phyloP scores from a whole-genome alignment of 2,797 vertebrate species.

The Diplodus puntazzo region DNA sequence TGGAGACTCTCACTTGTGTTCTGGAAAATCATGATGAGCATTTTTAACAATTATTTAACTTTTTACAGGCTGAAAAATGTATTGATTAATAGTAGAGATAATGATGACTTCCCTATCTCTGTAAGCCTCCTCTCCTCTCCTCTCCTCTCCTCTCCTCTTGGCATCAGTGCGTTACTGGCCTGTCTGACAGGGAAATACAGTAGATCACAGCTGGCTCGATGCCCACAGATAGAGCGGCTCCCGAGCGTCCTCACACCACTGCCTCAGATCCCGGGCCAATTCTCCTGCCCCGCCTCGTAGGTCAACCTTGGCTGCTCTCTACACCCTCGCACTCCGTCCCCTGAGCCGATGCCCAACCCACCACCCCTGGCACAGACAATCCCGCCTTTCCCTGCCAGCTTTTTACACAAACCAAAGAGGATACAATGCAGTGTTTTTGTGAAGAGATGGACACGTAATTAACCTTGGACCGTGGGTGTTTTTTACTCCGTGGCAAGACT shows the following conservation, averaged over 20 bases:
- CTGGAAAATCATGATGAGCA: no score
- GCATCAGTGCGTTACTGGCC: conserved; percentile 40
- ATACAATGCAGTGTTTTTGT: conserved; percentile 61
- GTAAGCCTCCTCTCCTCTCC: not conserved
- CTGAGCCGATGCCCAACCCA: conserved; percentile 62
- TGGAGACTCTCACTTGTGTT: no score
- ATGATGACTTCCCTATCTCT: conserved; percentile 5
- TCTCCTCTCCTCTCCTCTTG: conserved; percentile 32
- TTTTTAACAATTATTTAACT: no score
- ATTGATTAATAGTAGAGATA: no score
- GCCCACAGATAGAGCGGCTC: conserved; percentile 71
- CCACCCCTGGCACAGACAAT: conserved; percentile 68
- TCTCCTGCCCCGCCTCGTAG: conserved; percentile 75
- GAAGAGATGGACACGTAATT: conserved; percentile 66
- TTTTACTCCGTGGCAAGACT: conserved; percentile 57
- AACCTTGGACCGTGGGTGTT: conserved; percentile 64
- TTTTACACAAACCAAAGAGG: conserved; percentile 61
- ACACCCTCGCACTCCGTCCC: conserved; percentile 65
- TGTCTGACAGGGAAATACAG: conserved; percentile 58
- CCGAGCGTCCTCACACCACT: conserved; percentile 64
- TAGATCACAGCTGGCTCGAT: conserved; percentile 71
- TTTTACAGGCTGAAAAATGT: no score
- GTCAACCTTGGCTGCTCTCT: conserved; percentile 77
- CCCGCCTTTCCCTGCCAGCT: conserved; percentile 56
- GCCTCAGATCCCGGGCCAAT: conserved; percentile 85